A percentile compares a stretch with the other conserved stretches of the same genome.
Conservation (phyloP, 2,888 invertebrate genomes). For the Atethmia centrago region DNA sequence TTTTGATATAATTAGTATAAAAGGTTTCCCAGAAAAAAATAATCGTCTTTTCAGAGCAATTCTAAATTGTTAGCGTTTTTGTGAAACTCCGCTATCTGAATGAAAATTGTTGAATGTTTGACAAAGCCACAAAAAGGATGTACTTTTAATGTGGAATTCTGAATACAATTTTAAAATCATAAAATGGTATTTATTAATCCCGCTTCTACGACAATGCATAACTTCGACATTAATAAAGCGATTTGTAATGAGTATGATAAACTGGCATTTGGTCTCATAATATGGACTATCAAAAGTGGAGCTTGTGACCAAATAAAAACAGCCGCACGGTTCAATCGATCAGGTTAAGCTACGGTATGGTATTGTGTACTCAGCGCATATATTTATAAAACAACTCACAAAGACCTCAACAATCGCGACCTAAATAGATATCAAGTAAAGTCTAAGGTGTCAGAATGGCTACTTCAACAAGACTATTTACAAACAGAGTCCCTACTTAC, state of each 20-base stretch:
- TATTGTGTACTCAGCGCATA: too few relatives aligned
- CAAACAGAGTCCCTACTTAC: too few relatives aligned
- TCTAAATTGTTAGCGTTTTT: neutral
- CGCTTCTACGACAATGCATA: neutral
- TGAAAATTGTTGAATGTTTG: slow-evolving; percentile 1
- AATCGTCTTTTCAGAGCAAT: neutral
- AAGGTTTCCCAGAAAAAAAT: slow-evolving; percentile 5
- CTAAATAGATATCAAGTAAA: too few relatives aligned
- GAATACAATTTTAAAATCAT: neutral
- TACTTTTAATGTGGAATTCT: neutral
- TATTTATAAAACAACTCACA: too few relatives aligned
- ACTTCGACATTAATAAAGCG: neutral
- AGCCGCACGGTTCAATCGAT: too few relatives aligned
- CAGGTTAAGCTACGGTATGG: too few relatives aligned
- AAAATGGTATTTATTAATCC: neutral
- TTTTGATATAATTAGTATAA: slow-evolving; percentile 25
- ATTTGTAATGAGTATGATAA: neutral
- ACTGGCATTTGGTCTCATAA: neutral
- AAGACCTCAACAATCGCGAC: too few relatives aligned
- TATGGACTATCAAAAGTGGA: too few relatives aligned
- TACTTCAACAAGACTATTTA: too few relatives aligned
- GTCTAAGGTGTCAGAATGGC: too few relatives aligned
- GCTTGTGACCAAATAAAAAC: too few relatives aligned
- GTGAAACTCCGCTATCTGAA: neutral
- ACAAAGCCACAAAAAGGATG: neutral